A percentile compares a stretch with the other conserved stretches of the same genome.
Conservation (phyloP, 1,140 invertebrate genomes). For the Trichomalopsis sarcophagae region DNA sequence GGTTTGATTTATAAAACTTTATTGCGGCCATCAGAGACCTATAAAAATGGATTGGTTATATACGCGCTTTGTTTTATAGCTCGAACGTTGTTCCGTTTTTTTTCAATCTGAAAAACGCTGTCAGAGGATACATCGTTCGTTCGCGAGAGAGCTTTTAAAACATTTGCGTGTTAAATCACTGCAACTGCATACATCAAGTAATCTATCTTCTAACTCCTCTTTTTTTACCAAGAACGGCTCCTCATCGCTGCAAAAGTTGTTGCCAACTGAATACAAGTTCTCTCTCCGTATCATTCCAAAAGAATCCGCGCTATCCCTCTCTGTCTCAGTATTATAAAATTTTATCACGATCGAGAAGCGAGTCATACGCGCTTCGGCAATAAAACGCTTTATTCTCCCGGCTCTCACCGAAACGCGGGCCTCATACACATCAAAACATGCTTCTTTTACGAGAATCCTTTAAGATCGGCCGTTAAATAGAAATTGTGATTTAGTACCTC, state of each 20-base stretch:
- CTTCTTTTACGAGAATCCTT: conserved; percentile 9
- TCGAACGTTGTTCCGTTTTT: neutral
- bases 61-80: neutral
- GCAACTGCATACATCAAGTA: too few species aligned
- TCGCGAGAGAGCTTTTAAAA: neutral
- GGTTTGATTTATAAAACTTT: neutral
- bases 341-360: neutral
- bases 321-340: neutral
- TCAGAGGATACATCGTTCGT: neutral
- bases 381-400: conserved; percentile 13
- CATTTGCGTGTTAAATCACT: neutral
- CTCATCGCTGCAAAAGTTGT: neutral
- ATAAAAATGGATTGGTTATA: neutral
- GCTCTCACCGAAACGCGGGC: neutral
- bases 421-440: neutral
- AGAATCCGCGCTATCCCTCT: neutral
- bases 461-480: neutral
- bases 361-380: neutral
- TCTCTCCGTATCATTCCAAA: too few species aligned
- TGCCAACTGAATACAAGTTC: neutral
- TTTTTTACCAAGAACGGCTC: too few species aligned
- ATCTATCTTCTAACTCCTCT: too few species aligned
- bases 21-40: neutral
- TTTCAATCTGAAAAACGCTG: neutral
- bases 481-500: neutral